Evolutionary conservation across 2,888 invertebrate genomes (phyloP).

Genomic region (Xestoiulus laeticollis): DNA sequence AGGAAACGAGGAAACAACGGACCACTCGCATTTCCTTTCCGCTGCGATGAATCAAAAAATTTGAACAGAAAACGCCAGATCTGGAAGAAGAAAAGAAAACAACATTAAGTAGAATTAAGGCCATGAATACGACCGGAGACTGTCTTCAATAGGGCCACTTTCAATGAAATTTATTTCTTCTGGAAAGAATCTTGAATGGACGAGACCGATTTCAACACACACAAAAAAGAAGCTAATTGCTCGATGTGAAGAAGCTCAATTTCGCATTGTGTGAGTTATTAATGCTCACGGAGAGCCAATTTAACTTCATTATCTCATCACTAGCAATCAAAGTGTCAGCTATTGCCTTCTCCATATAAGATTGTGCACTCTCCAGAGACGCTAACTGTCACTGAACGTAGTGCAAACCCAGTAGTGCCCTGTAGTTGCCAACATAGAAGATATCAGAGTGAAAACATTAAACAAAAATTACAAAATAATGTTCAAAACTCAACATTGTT

Average conservation of each 20-base stretch:
- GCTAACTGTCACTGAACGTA: too few relatives aligned
- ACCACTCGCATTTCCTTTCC: background rate
- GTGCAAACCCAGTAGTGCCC: too few relatives aligned
- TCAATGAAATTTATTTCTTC: background rate
- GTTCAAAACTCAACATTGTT: too few relatives aligned
- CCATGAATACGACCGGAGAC: background rate
- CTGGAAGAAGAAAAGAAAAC: background rate
- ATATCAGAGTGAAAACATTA: too few relatives aligned
- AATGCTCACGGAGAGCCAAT: background rate
- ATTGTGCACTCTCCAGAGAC: background rate
- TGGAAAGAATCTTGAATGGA: background rate
- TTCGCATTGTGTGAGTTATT: conserved; percentile 11
- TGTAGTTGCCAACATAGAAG: too few relatives aligned
- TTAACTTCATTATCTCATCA: conserved; percentile 12
- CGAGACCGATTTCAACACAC: background rate
- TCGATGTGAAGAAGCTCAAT: background rate
- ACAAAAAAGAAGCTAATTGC: background rate
- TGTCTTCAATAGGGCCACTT: background rate
- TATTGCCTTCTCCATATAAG: background rate
- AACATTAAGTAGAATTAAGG: background rate
- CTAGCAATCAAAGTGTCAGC: background rate
- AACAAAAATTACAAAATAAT: too few relatives aligned
- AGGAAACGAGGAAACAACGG: background rate
- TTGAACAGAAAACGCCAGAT: background rate
- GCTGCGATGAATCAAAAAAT: background rate